Evolutionary conservation across 2,888 invertebrate species (phyloP), one percentile per base, ranked within the genome.

Genomic region (Troides helena): DNA sequence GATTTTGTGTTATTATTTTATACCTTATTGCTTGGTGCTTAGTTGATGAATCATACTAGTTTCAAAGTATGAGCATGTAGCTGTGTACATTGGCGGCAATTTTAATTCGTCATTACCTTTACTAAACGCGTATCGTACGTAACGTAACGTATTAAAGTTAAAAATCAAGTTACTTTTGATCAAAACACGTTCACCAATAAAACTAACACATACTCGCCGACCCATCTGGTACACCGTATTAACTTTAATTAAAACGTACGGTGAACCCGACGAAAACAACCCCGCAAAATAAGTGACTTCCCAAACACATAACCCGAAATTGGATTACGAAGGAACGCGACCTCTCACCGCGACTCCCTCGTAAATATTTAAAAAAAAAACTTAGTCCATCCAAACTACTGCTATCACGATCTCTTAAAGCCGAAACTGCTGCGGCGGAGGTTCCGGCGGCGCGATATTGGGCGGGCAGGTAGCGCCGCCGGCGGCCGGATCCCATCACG

Each of bases 331-430:
- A 81, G 82, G 80, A 85, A 86, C 80, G 81, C 81, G 83, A 81
- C 85, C 84, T 85, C 81, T 84, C 86, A 82, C 82, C 81, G 84
- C 81, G 80, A 79, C 78, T 80, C 83, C 83, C 86, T 90, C 90
- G 88, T 92, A 92, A 92, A 92, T 92, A 92, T 91, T 92, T 91
- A 88, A 92, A 92, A 91, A 89, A 89, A 92, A 91, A 89, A 89
- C 81, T 83, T 83, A 81, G 82, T 82, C 78, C 77, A 62, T 72
- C 74, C 76, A 76, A 81, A 87, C 84, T 89, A 88, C 86, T 85
- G 85, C 81, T 87, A 89, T 88, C 88, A 80, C 81, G 88, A 89
- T 86, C 87, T 87, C 82, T 88, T 89, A 89, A 89, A 89, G 90
- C 89, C 81, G 79, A 80, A 84, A 84, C 83, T 81, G 82, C 80